phyloP scores from a whole-genome alignment of 2,888 invertebrate genomes.

The Junonia oenone region DNA sequence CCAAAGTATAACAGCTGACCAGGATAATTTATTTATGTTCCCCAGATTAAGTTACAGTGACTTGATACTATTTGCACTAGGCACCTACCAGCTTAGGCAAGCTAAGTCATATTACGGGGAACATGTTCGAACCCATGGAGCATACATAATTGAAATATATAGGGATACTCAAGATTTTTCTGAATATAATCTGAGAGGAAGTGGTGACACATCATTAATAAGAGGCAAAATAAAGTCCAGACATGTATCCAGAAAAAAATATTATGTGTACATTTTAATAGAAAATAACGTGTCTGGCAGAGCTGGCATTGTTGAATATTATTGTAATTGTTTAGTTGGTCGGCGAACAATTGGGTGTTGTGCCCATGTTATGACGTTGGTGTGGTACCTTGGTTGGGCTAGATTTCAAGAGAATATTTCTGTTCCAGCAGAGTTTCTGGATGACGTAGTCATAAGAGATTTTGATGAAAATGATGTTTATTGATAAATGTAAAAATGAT shows the following conservation, averaged over 20 bases:
- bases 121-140: constrained; percentile 9
- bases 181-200: constrained; percentile 13
- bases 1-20: background rate
- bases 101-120: constrained; percentile 23
- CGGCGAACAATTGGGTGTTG: constrained; percentile 18
- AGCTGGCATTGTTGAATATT: constrained; percentile 17
- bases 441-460: too few relatives aligned
- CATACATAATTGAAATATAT: constrained; percentile 12
- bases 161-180: background rate
- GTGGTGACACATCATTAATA: constrained; percentile 4
- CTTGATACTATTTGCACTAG: constrained; percentile 14
- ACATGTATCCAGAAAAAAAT: constrained; percentile 16
- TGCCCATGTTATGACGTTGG: constrained; percentile 17
- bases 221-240: constrained; percentile 20
- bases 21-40: background rate
- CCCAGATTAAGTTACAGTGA: background rate
- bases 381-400: constrained; percentile 21
- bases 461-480: too few relatives aligned
- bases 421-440: too few relatives aligned
- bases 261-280: constrained; percentile 20
- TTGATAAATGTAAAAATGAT: too few relatives aligned
- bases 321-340: constrained; percentile 22
- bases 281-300: constrained; percentile 16
- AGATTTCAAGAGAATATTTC: background rate
- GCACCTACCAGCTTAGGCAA: constrained; percentile 24